phyloP scores from a whole-genome alignment of 2,113 vertebrate genomes.

The Cinclus cinclus region DNA sequence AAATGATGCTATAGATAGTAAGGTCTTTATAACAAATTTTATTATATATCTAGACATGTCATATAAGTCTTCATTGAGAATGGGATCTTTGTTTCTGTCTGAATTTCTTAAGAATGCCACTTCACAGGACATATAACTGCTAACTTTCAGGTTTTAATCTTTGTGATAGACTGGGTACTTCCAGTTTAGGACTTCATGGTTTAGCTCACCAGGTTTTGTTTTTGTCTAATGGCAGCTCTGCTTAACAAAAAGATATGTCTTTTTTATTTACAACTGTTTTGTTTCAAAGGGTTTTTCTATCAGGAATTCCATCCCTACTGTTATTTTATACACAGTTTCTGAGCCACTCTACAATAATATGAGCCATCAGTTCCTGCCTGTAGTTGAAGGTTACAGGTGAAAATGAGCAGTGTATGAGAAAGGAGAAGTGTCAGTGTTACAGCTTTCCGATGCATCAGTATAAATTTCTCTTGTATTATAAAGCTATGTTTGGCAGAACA shows the following conservation, averaged over 20 bases:
- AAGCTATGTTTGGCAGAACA: not conserved
- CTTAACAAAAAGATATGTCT: not conserved
- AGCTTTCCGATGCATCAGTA: not conserved
- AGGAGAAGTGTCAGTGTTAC: not conserved
- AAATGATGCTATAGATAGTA: not conserved
- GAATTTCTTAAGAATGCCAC: not conserved
- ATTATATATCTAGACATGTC: not conserved
- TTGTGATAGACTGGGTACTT: not conserved
- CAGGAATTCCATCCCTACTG: not conserved
- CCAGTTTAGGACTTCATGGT: not conserved
- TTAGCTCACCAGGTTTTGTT: not conserved
- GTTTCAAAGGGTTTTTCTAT: not conserved
- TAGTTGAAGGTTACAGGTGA: not conserved
- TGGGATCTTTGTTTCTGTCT: not conserved
- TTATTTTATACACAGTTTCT: not conserved
- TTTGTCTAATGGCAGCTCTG: not conserved
- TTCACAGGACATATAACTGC: not conserved
- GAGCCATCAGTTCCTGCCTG: not conserved
- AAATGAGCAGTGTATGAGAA: not conserved
- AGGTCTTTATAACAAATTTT: not conserved
- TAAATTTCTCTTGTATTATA: not conserved
- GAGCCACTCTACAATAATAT: not conserved
- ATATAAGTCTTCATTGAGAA: not conserved
- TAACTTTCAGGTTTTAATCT: not conserved
- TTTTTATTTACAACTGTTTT: not conserved